These are phyloP conservation scores for Pygmarrhopalites habei DNA, from an alignment of 1,140 invertebrate genomes.

Conservation along the genomic window DNA sequence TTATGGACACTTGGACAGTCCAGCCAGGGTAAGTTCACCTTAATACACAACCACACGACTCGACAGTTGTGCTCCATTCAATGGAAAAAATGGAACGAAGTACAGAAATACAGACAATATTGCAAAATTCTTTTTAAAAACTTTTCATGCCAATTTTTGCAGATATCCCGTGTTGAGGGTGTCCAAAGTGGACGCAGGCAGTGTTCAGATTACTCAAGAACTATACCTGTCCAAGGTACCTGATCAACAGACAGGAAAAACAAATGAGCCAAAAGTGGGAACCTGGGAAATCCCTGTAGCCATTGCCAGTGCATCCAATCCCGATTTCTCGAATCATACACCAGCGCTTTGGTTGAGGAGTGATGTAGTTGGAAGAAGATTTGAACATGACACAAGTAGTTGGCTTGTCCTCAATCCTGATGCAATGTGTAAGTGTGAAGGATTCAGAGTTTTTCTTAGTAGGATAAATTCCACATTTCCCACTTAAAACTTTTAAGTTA, in stretches of 20 bases:
- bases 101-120: no score
- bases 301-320: slow-evolving; percentile 57
- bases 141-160: no score
- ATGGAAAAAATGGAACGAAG: no score
- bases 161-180: no score
- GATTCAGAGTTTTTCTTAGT: no score
- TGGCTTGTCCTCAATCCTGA: slow-evolving; percentile 30
- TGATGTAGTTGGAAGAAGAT: slow-evolving; percentile 43
- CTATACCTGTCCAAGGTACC: background rate
- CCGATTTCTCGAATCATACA: slow-evolving; percentile 58
- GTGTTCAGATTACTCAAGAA: background rate
- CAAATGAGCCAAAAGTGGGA: slow-evolving; percentile 15
- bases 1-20: slow-evolving; percentile 86
- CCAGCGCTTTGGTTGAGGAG: slow-evolving; percentile 62
- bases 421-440: no score
- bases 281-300: slow-evolving; percentile 79
- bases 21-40: slow-evolving; percentile 78
- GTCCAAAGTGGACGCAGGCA: no score
- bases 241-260: no score
- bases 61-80: slow-evolving; percentile 53
- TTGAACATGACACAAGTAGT: slow-evolving; percentile 12
- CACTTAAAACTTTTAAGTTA: no score
- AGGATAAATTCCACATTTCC: no score
- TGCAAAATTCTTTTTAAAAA: no score
- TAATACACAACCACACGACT: slow-evolving; percentile 59